Conservation (phyloP, 2,113 vertebrate genomes). For the Ondatra zibethicus region DNA sequence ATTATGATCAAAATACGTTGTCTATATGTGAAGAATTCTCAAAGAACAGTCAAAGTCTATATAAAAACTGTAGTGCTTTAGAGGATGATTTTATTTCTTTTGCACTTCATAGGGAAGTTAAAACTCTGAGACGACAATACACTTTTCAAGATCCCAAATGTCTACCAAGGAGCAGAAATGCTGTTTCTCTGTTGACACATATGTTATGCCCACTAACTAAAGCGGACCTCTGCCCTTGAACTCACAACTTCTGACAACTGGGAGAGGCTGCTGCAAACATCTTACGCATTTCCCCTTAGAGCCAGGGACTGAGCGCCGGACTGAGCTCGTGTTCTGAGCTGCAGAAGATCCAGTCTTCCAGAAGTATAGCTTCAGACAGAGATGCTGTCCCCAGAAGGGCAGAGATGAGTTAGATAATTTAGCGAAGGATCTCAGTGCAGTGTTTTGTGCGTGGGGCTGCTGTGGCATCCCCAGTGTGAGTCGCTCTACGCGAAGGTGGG, state of each 20-base stretch:
- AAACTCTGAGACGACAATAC: conserved; percentile 30
- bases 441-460: background rate
- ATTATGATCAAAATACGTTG: background rate
- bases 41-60: background rate
- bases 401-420: background rate
- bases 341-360: background rate
- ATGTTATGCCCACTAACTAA: background rate
- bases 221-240: background rate
- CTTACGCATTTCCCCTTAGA: background rate
- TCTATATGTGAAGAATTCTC: background rate
- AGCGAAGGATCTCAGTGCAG: background rate
- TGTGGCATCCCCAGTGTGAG: background rate
- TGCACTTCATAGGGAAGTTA: conserved; percentile 1
- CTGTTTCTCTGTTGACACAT: background rate
- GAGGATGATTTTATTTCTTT: background rate
- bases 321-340: background rate
- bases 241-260: background rate
- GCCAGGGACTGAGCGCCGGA: background rate
- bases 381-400: background rate
- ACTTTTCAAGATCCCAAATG: conserved; percentile 5
- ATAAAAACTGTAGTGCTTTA: background rate
- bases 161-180: background rate
- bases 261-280: background rate
- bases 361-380: background rate
- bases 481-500: background rate